phyloP scores from a whole-genome alignment of 2,113 vertebrate genomes.

The Spea multiplicata region DNA sequence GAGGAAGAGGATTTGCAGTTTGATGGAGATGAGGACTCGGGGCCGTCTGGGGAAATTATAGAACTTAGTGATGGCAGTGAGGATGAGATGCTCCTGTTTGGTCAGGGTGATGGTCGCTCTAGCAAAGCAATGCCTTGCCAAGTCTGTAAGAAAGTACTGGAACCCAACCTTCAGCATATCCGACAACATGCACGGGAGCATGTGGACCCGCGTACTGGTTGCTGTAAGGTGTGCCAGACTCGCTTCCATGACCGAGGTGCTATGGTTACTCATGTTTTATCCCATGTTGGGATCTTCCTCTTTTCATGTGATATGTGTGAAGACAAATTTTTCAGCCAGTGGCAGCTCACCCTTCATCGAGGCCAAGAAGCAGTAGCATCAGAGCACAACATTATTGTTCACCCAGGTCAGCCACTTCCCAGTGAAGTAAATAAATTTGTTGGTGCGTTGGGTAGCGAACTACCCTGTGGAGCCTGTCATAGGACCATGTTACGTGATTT shows the following conservation, averaged over 20 bases:
- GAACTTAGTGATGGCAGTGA: constrained; percentile 92
- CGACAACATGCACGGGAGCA: constrained; percentile 81
- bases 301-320: constrained; percentile 94
- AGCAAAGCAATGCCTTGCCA: constrained; percentile 76
- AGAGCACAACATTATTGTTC: constrained; percentile 72
- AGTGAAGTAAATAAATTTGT: constrained; percentile 58
- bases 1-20: constrained; percentile 66
- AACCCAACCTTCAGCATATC: constrained; percentile 79
- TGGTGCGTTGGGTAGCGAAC: constrained; percentile 59
- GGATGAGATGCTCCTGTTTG: constrained; percentile 83
- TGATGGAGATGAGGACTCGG: constrained; percentile 69
- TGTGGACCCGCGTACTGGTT: constrained; percentile 74
- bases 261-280: constrained; percentile 76
- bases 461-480: constrained; percentile 77
- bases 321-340: constrained; percentile 85
- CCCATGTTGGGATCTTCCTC: constrained; percentile 88
- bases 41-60: constrained; percentile 81
- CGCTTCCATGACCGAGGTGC: constrained; percentile 80
- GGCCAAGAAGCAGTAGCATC: constrained; percentile 68
- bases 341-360: constrained; percentile 84
- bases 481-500: constrained; percentile 84
- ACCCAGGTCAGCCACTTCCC: constrained; percentile 63
- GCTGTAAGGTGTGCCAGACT: constrained; percentile 81
- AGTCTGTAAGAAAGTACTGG: constrained; percentile 78
- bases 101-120: constrained; percentile 68